Percentiles rank a stretch among this genome's conserved stretches.
Conservation (phyloP, 2,888 invertebrate species). For the Amphipoea lucens region DNA sequence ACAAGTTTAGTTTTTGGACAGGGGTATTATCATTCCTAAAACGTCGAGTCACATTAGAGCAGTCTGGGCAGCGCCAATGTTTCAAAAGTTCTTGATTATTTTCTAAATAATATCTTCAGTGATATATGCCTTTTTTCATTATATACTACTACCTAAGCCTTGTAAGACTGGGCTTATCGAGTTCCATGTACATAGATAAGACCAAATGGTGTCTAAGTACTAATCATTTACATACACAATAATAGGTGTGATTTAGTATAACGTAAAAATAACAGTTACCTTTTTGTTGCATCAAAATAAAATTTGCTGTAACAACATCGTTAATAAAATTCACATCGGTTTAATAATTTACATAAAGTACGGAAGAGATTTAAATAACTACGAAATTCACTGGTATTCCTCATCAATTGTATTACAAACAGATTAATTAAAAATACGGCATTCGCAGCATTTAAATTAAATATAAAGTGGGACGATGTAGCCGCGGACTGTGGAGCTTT, state of each 20-base stretch:
- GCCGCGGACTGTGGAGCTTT: constrained; percentile 46
- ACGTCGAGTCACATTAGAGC: no score
- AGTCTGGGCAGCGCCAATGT: no score
- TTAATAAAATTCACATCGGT: constrained; percentile 31
- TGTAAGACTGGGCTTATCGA: not conserved
- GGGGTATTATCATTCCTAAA: no score
- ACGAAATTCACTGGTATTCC: constrained; percentile 28
- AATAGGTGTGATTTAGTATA: not conserved
- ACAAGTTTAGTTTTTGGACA: no score
- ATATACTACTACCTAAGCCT: not conserved
- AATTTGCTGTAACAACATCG: constrained; percentile 3
- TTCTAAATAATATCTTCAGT: no score
- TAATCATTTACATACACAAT: not conserved
- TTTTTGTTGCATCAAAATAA: not conserved
- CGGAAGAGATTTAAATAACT: constrained; percentile 31
- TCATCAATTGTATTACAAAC: constrained; percentile 39
- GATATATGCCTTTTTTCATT: not conserved
- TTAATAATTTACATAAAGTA: constrained; percentile 25
- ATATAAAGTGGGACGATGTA: constrained; percentile 52
- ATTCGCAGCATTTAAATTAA: constrained; percentile 48
- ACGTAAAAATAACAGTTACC: not conserved
- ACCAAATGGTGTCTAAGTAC: not conserved
- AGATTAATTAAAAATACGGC: constrained; percentile 48
- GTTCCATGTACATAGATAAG: not conserved
- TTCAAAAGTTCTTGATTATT: no score